Percentiles rank a stretch among this genome's conserved stretches.
Conservation (phyloP, 1,140 invertebrate genomes). For the Tetragnatha versicolor region DNA sequence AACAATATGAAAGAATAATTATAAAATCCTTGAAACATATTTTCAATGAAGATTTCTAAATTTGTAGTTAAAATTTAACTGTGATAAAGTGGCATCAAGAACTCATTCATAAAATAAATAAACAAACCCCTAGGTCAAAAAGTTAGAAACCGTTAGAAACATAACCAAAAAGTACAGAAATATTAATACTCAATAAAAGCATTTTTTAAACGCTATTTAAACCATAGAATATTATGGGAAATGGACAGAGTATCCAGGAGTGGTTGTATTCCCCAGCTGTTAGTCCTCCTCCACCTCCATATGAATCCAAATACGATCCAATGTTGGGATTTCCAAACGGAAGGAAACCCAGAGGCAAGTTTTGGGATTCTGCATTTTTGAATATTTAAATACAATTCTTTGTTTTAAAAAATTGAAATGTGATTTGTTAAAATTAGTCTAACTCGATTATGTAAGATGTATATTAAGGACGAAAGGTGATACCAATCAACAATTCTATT, state of each 20-base stretch:
- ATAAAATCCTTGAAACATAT: no score
- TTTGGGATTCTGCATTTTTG: neutral
- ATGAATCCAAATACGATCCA: constrained; percentile 29
- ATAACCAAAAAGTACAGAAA: no score
- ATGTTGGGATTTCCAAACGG: constrained; percentile 50
- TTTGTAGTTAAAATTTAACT: no score
- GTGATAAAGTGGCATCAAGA: no score
- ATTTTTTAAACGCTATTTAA: no score
- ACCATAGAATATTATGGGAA: constrained; percentile 24
- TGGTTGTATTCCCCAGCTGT: constrained; percentile 9
- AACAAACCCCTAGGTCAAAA: no score
- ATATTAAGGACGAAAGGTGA: neutral
- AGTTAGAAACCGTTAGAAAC: no score
- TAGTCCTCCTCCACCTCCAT: neutral
- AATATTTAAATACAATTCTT: neutral
- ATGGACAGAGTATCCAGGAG: neutral
- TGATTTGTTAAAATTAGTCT: neutral
- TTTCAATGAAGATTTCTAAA: no score
- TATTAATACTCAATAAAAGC: no score
- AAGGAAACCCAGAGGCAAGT: constrained; percentile 34
- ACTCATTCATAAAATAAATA: no score
- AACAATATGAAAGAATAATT: no score
- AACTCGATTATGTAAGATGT: neutral
- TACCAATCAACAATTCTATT: neutral
- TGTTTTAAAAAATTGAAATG: neutral